Conservation (phyloP, 2,113 vertebrate genomes). For the Acrocephalus kingi region DNA sequence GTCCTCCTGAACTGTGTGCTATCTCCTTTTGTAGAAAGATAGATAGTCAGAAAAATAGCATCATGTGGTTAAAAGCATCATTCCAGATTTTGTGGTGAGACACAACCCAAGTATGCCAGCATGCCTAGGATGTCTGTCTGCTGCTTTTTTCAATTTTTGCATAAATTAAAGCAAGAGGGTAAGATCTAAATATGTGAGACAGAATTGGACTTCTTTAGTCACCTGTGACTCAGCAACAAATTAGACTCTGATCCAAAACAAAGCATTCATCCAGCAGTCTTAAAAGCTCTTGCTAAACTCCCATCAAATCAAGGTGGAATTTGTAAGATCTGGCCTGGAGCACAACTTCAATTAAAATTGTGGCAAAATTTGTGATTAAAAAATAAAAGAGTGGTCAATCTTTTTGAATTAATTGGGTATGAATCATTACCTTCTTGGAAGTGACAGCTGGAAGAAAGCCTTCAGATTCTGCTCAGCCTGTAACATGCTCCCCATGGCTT, state of each 20-base stretch:
- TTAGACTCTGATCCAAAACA: neutral
- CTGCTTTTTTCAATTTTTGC: neutral
- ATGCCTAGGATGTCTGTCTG: neutral
- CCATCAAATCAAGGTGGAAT: neutral
- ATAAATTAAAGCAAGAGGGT: neutral
- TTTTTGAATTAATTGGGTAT: neutral
- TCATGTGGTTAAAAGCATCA: neutral
- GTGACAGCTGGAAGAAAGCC: neutral
- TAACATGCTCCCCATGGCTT: neutral
- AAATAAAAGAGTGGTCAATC: rapidly evolving
- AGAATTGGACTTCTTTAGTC: neutral
- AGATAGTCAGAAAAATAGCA: neutral
- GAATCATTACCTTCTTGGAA: neutral
- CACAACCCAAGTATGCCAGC: neutral
- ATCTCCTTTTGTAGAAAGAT: neutral
- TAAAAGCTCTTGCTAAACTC: neutral
- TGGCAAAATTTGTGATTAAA: neutral
- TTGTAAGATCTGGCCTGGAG: neutral
- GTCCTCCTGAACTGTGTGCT: neutral
- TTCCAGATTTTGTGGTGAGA: neutral
- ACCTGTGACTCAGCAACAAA: neutral
- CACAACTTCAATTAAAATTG: neutral
- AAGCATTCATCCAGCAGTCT: neutral
- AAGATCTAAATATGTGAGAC: neutral
- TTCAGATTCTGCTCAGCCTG: neutral